Base-by-base conservation (phyloP, 2,113 vertebrate species). In the Actenoides hombroni region DNA sequence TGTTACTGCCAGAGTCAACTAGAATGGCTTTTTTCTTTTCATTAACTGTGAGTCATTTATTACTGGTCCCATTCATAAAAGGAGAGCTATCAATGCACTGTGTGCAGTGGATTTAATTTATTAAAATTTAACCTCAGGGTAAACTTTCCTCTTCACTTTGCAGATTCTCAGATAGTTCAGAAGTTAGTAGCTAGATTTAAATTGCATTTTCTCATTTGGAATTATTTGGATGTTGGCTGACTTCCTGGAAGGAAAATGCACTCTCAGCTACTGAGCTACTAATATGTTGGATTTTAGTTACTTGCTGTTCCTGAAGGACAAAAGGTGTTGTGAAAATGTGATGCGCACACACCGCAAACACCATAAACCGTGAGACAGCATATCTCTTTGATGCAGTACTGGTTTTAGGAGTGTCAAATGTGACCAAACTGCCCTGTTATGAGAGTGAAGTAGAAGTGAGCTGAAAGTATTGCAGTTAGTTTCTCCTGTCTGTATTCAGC, bases 271-370 rank as follows among this genome's bases (percentile, higher is more conserved):
- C 35, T 83, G 79, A 75, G 61, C 31, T 81, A 42, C 31, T 81
- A 42, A 29, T n/a, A 20, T 15, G 13, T 2, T 56, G 48, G 35
- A 2, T 79, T 81, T 86, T 16, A 26, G 57, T 60, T 69, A 11
- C 9, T 68, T 51, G 1, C 53, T 80, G 24, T 70, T 44, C 33
- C 48, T 79, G n/a, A 79, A 90, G 49, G 37, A 54, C 57, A 75
- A 76, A 67, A 92, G 28, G 31, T 82, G 26, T 65, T 51, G 26
- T 6, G 61, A 28, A 69, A 82, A 28, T 33, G 37, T 35, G 70
- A 37, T 26, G 39, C 18, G 19, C 2, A 25, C 17, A 10, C 15
- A 8, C 20, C 1, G 1, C 1, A 1, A 60, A 40, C 8, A 7
- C 42, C 26, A 10, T n/a, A 13, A 49, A 19, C 26, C 31, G 6